These are phyloP conservation scores for Pomacea canaliculata DNA, from an alignment of 2,888 invertebrate genomes.

Conservation along the genomic window DNA sequence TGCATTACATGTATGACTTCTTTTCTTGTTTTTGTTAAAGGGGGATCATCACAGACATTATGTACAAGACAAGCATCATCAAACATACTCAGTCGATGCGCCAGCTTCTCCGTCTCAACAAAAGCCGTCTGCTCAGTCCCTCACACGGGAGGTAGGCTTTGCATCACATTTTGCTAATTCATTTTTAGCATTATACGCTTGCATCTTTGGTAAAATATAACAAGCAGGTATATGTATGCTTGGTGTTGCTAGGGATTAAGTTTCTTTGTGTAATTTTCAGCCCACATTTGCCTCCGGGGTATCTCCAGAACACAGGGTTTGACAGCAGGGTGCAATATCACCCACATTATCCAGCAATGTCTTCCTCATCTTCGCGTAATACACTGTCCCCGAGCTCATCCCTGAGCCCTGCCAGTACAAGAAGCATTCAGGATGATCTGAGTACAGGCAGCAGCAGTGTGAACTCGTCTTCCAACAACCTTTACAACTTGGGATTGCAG, in stretches of 20 bases:
- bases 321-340: constrained; percentile 67
- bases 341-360: constrained; percentile 64
- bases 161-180: not conserved
- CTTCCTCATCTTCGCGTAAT: constrained; percentile 33
- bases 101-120: constrained; percentile 22
- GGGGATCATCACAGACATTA: not conserved
- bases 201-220: too few relatives aligned
- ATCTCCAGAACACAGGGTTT: constrained; percentile 64
- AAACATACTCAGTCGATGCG: constrained; percentile 7
- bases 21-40: too few relatives aligned
- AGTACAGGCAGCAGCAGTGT: constrained; percentile 50
- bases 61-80: constrained; percentile 14
- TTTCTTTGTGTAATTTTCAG: constrained; percentile 33
- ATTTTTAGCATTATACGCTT: too few relatives aligned
- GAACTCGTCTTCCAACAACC: constrained; percentile 63
- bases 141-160: constrained; percentile 50
- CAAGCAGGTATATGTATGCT: too few relatives aligned
- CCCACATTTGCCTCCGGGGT: constrained; percentile 46
- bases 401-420: constrained; percentile 43
- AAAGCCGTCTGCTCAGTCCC: constrained; percentile 39
- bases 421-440: constrained; percentile 60
- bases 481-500: constrained; percentile 70
- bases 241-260: too few relatives aligned
- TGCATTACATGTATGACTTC: too few relatives aligned
- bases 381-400: constrained; percentile 22